Evolutionary conservation across 2,113 vertebrate genomes (phyloP).

Genomic region (Vimba vimba): DNA sequence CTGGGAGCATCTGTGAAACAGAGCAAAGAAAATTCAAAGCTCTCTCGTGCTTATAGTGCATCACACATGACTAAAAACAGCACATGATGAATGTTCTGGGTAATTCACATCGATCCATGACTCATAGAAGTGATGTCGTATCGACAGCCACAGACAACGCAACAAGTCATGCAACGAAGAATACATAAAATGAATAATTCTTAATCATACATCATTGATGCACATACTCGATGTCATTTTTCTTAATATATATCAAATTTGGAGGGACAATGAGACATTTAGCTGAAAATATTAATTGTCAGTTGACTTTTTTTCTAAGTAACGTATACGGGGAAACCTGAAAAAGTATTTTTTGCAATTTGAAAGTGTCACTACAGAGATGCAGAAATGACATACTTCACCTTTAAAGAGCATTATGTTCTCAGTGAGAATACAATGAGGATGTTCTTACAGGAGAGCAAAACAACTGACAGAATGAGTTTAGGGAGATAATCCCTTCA

Average conservation of each 20-base stretch:
- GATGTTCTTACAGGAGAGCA: constrained; percentile 34
- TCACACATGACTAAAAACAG: constrained; percentile 29
- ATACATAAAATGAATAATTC: neutral
- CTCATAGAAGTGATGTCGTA: neutral
- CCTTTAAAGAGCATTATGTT: constrained; percentile 7
- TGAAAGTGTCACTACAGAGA: neutral
- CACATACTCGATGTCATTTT: neutral
- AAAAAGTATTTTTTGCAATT: neutral
- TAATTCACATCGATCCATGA: neutral
- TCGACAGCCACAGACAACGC: neutral
- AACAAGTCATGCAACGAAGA: neutral
- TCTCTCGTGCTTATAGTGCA: neutral
- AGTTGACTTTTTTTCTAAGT: neutral
- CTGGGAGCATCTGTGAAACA: constrained; percentile 24
- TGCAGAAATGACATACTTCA: neutral
- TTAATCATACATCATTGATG: neutral
- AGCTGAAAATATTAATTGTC: neutral
- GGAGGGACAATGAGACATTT: neutral
- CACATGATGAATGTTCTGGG: neutral
- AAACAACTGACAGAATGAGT: constrained; percentile 42
- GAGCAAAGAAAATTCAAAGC: constrained; percentile 17
- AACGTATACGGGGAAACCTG: neutral
- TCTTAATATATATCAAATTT: neutral
- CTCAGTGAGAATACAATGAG: constrained; percentile 40
- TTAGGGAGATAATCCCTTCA: constrained; percentile 14